Conservation (phyloP, 2,797 vertebrate genomes). For the Microchirus variegatus region DNA sequence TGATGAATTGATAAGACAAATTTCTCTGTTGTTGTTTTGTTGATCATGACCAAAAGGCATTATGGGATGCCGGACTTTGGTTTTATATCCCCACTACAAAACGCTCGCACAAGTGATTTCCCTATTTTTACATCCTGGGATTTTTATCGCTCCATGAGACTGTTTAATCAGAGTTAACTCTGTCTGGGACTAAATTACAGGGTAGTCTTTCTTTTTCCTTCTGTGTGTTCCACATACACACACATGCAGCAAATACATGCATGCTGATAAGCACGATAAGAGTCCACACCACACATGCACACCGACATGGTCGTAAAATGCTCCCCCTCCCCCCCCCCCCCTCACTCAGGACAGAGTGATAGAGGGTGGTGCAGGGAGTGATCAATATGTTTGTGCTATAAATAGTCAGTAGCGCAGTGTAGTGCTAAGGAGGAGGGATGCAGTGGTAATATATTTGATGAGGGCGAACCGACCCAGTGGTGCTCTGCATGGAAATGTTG, state of each 20-base stretch:
- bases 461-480: conserved; percentile 58
- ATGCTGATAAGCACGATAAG: neutral
- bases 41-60: neutral
- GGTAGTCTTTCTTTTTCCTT: conserved; percentile 32
- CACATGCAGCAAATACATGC: conserved; percentile 16
- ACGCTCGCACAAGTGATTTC: conserved; percentile 34
- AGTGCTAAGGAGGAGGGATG: conserved; percentile 74
- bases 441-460: conserved; percentile 80
- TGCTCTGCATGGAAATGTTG: conserved; percentile 66
- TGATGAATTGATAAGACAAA: conserved; percentile 34
- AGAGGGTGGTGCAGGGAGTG: conserved; percentile 76
- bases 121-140: conserved; percentile 59
- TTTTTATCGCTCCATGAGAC: conserved; percentile 69
- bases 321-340: conserved; percentile 12
- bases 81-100: conserved; percentile 45
- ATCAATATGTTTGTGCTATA: conserved; percentile 86
- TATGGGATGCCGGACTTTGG: conserved; percentile 13
- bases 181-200: conserved; percentile 68
- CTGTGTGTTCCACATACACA: neutral
- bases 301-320: conserved; percentile 40
- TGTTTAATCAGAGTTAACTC: conserved; percentile 76
- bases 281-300: neutral
- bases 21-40: conserved; percentile 2
- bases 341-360: conserved; percentile 66
- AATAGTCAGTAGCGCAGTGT: conserved; percentile 78